Evolutionary conservation across 2,888 invertebrate species (phyloP).

Genomic region (Agrochola lota): DNA sequence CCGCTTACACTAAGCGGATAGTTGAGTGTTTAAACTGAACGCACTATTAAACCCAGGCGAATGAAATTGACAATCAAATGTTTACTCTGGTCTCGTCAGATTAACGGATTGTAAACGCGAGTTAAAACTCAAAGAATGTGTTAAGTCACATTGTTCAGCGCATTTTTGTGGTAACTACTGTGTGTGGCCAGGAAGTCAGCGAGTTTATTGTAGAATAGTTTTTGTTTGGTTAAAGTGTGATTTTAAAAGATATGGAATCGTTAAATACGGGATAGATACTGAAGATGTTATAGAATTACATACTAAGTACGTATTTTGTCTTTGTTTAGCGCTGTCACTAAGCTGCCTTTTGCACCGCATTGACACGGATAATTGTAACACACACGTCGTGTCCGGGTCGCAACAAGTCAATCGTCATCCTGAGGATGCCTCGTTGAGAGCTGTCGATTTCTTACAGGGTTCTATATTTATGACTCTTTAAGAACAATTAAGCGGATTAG

Average conservation of each 20-base stretch:
- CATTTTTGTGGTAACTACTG: slow-evolving; percentile 64
- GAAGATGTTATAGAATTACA: neutral
- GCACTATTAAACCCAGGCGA: slow-evolving; percentile 39
- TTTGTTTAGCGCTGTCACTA: neutral
- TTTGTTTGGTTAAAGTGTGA: neutral
- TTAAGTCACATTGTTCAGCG: slow-evolving; percentile 65
- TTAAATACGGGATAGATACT: neutral
- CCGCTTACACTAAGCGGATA: neutral
- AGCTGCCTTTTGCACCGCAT: neutral
- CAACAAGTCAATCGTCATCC: too few relatives aligned
- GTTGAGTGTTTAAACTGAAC: slow-evolving; percentile 34
- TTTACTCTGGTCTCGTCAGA: slow-evolving; percentile 50
- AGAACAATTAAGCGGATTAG: too few relatives aligned
- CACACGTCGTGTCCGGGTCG: too few relatives aligned
- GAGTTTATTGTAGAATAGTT: neutral
- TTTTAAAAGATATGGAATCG: neutral
- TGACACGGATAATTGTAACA: neutral
- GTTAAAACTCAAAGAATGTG: slow-evolving; percentile 64
- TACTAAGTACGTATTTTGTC: neutral
- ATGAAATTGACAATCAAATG: slow-evolving; percentile 52
- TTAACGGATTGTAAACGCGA: slow-evolving; percentile 46
- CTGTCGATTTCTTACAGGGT: too few relatives aligned
- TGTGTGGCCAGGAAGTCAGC: slow-evolving; percentile 42
- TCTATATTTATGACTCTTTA: too few relatives aligned
- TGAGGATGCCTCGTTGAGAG: too few relatives aligned